These are phyloP conservation scores for Babylonia areolata DNA, from an alignment of 1,140 invertebrate species.

Conservation along the genomic window DNA sequence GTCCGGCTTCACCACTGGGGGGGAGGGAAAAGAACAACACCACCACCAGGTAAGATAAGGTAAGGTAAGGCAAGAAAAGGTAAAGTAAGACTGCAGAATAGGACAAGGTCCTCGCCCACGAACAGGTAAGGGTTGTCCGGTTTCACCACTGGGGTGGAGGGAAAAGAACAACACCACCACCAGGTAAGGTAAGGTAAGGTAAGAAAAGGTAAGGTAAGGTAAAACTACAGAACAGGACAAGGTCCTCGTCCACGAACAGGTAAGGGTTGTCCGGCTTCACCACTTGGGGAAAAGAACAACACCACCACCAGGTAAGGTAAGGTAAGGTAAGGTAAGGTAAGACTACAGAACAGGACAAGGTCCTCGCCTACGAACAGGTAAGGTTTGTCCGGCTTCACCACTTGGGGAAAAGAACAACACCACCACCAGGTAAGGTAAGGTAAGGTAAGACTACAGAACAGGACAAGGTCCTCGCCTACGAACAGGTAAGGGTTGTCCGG, in stretches of 20 bases:
- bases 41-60: too few relatives aligned
- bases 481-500: conserved; percentile 54
- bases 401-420: conserved; percentile 24
- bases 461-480: conserved; percentile 45
- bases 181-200: too few relatives aligned
- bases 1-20: conserved; percentile 48
- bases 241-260: conserved; percentile 47
- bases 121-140: conserved; percentile 54
- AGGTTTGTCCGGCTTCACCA: conserved; percentile 52
- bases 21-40: not conserved
- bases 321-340: too few relatives aligned
- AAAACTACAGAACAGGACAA: conserved; percentile 50
- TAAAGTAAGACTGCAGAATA: conserved; percentile 55
- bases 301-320: too few relatives aligned
- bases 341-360: conserved; percentile 48
- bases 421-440: too few relatives aligned
- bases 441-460: conserved; percentile 54
- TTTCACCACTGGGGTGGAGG: conserved; percentile 38
- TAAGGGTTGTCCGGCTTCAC: conserved; percentile 54
- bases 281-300: conserved; percentile 26
- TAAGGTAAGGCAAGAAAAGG: too few relatives aligned
- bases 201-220: too few relatives aligned
- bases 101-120: conserved; percentile 45
- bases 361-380: conserved; percentile 51
- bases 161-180: too few relatives aligned